Evolutionary conservation across 2,113 vertebrate genomes (phyloP).

Genomic region (Psittacula cyanocephala): DNA sequence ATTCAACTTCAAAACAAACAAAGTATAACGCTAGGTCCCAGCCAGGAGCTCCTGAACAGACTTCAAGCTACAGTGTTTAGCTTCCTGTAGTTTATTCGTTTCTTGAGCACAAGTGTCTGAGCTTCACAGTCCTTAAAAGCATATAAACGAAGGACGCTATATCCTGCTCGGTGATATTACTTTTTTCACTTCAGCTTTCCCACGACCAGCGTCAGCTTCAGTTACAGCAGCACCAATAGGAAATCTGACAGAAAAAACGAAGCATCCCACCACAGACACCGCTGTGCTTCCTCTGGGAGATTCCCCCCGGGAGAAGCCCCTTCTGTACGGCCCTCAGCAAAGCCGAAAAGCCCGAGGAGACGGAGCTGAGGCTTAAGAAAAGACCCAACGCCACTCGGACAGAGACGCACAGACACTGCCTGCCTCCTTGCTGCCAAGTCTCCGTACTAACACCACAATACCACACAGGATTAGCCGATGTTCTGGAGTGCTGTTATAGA

Average conservation of each 20-base stretch:
- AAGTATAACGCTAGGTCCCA: neutral
- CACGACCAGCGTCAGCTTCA: neutral
- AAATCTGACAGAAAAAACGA: neutral
- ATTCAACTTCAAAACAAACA: neutral
- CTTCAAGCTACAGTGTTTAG: neutral
- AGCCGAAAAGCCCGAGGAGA: neutral
- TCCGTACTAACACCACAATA: neutral
- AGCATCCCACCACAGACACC: neutral
- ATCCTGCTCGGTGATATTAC: neutral
- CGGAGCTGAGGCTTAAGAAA: accelerated
- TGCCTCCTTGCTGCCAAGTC: neutral
- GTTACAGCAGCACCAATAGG: neutral
- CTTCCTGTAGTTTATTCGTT: no score
- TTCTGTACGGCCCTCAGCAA: neutral
- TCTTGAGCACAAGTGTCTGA: neutral
- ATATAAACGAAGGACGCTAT: neutral
- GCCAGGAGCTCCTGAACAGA: neutral
- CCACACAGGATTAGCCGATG: accelerated
- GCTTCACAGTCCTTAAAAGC: neutral
- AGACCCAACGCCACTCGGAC: neutral
- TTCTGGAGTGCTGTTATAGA: neutral
- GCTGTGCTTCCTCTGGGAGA: neutral
- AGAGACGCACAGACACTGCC: neutral
- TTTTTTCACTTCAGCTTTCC: neutral
- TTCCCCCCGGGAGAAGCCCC: neutral